Percentiles rank a stretch among this genome's conserved stretches.
These are phyloP conservation scores for Agelaius phoeniceus DNA, from an alignment of 2,113 vertebrate genomes.

Conservation along the genomic window DNA sequence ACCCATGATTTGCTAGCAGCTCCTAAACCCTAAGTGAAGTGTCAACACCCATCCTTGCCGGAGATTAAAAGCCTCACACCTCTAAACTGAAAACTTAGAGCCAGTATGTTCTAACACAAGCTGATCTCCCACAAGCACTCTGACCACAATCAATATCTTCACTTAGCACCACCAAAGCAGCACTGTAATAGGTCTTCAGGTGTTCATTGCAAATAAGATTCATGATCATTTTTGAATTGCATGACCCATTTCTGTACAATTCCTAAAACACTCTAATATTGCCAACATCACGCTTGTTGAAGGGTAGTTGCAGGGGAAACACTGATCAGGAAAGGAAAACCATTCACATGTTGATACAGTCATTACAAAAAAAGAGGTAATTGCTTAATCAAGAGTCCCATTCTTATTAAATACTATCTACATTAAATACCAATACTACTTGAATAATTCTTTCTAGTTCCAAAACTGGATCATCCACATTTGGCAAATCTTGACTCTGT, in stretches of 20 bases:
- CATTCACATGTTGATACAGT: neutral
- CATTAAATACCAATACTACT: neutral
- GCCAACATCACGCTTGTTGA: neutral
- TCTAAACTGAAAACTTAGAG: neutral
- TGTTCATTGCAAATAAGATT: neutral
- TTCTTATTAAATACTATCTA: neutral
- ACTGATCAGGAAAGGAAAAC: neutral
- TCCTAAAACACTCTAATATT: neutral
- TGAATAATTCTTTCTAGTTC: neutral
- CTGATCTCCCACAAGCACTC: neutral
- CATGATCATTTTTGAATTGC: neutral
- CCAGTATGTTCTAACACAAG: neutral
- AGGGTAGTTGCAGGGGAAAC: neutral
- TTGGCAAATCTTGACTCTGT: neutral
- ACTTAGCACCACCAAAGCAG: neutral
- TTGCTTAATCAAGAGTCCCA: neutral
- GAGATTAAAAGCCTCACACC: neutral
- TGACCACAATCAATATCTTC: neutral
- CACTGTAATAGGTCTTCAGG: neutral
- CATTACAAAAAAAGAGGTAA: neutral
- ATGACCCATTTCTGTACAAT: neutral
- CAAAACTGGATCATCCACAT: neutral
- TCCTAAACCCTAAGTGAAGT: neutral
- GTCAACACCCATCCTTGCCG: neutral
- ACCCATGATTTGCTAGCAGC: neutral